Conservation (phyloP, 2,888 invertebrate species). For the Papilio gigon region DNA sequence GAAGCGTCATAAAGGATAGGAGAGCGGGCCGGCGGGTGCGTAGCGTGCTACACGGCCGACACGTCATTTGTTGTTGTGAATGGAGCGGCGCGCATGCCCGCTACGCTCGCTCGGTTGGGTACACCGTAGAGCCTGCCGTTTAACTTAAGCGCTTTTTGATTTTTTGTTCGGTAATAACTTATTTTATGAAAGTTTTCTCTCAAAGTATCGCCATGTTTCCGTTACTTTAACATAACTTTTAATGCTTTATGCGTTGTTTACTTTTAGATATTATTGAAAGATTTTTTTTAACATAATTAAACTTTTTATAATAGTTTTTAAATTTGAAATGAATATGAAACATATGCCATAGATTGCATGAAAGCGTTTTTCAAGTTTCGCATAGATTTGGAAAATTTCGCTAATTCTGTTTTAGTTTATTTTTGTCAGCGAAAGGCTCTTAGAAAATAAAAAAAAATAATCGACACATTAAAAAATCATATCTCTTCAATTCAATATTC, state of each 20-base stretch:
- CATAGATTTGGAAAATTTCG: too few species aligned
- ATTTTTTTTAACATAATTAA: not conserved
- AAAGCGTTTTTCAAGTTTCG: too few species aligned
- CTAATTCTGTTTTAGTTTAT: too few species aligned
- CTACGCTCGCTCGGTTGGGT: constrained; percentile 50
- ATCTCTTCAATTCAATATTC: too few species aligned
- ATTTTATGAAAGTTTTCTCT: constrained; percentile 27
- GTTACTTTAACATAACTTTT: not conserved
- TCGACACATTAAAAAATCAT: too few species aligned
- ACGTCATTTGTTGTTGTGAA: constrained; percentile 59
- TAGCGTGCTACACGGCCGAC: constrained; percentile 46
- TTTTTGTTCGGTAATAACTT: constrained; percentile 33
- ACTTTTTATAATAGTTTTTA: not conserved
- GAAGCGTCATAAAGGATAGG: not conserved
- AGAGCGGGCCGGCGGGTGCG: constrained; percentile 42
- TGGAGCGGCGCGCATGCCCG: constrained; percentile 62
- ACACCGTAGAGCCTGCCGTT: constrained; percentile 50
- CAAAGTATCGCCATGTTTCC: not conserved
- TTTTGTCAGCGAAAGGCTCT: too few species aligned
- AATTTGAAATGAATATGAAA: too few species aligned
- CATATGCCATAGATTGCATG: too few species aligned
- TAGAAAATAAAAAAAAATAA: too few species aligned
- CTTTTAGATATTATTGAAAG: not conserved
- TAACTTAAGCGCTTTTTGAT: constrained; percentile 49
- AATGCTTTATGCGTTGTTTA: not conserved